phyloP scores from a whole-genome alignment of 2,888 invertebrate species.

The Limnephilus lunatus region DNA sequence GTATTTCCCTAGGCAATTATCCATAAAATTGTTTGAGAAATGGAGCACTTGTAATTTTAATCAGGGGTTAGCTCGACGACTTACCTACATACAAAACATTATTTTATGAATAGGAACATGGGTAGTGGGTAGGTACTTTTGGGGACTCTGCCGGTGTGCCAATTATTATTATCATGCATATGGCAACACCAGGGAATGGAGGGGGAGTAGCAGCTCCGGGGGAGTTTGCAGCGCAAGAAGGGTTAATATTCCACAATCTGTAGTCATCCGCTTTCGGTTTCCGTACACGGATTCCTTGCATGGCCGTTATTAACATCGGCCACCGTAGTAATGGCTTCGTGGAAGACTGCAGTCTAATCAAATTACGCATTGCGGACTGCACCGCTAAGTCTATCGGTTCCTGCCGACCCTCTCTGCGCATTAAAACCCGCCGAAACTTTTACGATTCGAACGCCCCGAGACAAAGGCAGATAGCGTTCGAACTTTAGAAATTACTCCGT shows the following conservation, averaged over 20 bases:
- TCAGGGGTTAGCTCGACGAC: constrained; percentile 14
- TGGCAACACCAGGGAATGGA: constrained; percentile 9
- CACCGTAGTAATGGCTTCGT: constrained; percentile 45
- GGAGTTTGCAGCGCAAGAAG: constrained; percentile 30
- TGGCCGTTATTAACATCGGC: constrained; percentile 55
- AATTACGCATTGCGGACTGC: constrained; percentile 55
- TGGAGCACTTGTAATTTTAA: constrained; percentile 45
- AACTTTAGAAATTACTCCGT: constrained; percentile 18
- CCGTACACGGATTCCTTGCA: constrained; percentile 50
- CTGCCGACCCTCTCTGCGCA: neutral
- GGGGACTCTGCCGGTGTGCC: constrained; percentile 27
- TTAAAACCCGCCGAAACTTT: constrained; percentile 41
- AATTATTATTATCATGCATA: constrained; percentile 16
- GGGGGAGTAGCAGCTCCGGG: neutral
- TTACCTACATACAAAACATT: neutral
- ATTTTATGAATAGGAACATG: neutral
- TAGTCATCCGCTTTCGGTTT: constrained; percentile 12
- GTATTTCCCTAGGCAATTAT: constrained; percentile 40
- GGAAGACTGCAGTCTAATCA: constrained; percentile 54
- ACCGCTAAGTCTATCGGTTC: constrained; percentile 37
- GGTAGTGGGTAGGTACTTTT: constrained; percentile 13
- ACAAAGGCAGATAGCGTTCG: constrained; percentile 29
- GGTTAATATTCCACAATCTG: constrained; percentile 32
- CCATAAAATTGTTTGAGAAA: constrained; percentile 42
- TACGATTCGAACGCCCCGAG: constrained; percentile 37